A percentile compares a stretch with the other conserved stretches of the same genome.
Evolutionary conservation across 2,113 vertebrate species (phyloP).

Genomic region (Bufo gargarizans): DNA sequence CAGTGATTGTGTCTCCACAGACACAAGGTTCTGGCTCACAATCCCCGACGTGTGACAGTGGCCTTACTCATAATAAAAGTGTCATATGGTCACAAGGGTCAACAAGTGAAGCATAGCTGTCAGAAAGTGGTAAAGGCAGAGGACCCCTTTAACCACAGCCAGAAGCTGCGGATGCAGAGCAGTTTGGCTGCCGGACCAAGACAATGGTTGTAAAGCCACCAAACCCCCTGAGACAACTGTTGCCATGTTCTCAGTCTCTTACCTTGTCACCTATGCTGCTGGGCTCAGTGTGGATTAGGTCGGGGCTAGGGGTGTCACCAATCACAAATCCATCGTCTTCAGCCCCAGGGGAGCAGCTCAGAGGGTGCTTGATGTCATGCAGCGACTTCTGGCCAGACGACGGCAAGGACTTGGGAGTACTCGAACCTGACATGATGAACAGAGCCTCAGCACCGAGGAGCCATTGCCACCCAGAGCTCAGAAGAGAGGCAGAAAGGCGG

Average conservation of each 20-base stretch:
- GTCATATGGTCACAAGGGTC: too few species aligned
- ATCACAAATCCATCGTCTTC: constrained; percentile 61
- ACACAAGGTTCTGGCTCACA: too few species aligned
- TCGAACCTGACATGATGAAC: constrained; percentile 63
- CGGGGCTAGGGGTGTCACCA: constrained; percentile 82
- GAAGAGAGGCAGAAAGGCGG: neutral
- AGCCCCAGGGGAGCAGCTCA: constrained; percentile 80
- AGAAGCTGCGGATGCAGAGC: too few species aligned
- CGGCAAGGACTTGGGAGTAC: constrained; percentile 81
- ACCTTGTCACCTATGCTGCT: constrained; percentile 81
- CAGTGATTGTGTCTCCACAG: too few species aligned
- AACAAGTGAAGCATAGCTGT: too few species aligned
- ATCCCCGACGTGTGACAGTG: too few species aligned
- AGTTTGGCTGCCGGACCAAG: neutral
- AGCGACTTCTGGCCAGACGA: constrained; percentile 91
- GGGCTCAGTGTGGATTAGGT: constrained; percentile 67
- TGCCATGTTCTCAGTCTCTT: neutral
- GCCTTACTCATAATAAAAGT: too few species aligned
- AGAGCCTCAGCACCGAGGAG: constrained; percentile 38
- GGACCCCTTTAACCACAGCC: too few species aligned
- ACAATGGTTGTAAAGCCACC: neutral
- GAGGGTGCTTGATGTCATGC: constrained; percentile 89
- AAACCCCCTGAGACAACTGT: neutral
- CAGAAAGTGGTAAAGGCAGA: too few species aligned
- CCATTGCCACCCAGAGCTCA: constrained; percentile 58